Evolutionary conservation across 2,888 invertebrate species (phyloP).

Genomic region (Lasioglossum villosulum): DNA sequence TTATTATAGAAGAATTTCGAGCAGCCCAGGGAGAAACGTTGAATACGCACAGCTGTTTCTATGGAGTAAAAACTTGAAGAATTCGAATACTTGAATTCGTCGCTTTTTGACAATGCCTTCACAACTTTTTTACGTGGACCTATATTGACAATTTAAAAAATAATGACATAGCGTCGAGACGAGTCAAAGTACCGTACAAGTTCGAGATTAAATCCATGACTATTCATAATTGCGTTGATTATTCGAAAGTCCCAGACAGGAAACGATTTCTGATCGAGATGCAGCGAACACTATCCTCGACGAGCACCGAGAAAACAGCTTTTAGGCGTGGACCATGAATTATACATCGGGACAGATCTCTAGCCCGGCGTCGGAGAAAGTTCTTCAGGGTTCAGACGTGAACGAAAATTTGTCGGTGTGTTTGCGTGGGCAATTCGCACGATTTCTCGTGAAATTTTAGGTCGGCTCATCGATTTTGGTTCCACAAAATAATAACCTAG

Average conservation of each 20-base stretch:
- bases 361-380: conserved; percentile 77
- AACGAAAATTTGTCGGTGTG: conserved; percentile 26
- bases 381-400: conserved; percentile 60
- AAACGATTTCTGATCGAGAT: conserved; percentile 49
- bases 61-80: neutral
- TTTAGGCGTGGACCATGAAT: conserved; percentile 80
- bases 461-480: neutral
- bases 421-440: conserved; percentile 23
- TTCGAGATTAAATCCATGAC: conserved; percentile 37
- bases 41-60: neutral
- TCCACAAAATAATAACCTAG: conserved; percentile 1
- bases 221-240: conserved; percentile 17
- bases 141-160: too few relatives aligned
- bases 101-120: neutral
- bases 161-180: conserved; percentile 2
- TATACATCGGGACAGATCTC: conserved; percentile 79
- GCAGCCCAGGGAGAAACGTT: neutral
- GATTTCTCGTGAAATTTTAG: conserved; percentile 1
- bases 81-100: neutral
- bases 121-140: too few relatives aligned
- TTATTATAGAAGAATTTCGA: neutral
- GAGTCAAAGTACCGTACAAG: conserved; percentile 19
- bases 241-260: conserved; percentile 44
- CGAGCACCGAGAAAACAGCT: conserved; percentile 73
- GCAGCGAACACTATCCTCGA: conserved; percentile 34